Evolutionary conservation across 2,888 invertebrate genomes (phyloP), one percentile per base, ranked within the genome.

Genomic region (Dryocosmus kuriphilus): DNA sequence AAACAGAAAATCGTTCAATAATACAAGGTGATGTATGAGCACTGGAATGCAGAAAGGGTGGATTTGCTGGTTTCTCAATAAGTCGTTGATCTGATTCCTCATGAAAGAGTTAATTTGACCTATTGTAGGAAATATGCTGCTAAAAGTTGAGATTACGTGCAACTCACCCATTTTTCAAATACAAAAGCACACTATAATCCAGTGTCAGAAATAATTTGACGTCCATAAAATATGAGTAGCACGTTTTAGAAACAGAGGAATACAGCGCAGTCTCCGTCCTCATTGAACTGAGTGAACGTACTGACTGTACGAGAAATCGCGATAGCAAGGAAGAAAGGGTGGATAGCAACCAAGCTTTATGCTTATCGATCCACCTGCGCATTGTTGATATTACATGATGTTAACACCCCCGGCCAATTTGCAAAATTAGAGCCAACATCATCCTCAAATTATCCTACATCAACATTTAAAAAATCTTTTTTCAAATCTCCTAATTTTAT

Each of bases 221-320:
- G 46, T 24, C 61, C 7, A 46, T 61, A 51, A 63, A 46, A 55
- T 32, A 38, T 9, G 24, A 60, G 35, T 60, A 24, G 38, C 41
- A 41, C 74, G 22, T 74, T 74, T 60, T 51, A 71, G 27, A 67
- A 71, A 30, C 14, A 46, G 71, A 71, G 51, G 32, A 60, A 80
- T 75, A 84, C 78, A 60, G 88, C 88, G 87, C 88, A 88, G 85
- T 87, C 88, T 88, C 87, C 83, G 83, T 82, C 83, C 85, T 88
- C 84, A 83, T 86, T 82, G 83, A 88, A 83, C 85, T 67, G 79
- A 81, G 75, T 76, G 77, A 79, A 74, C 67, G 78, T 65, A 76
- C 65, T 67, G 46, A 19, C 27, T 71, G n/a, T n/a, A n/a, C n/a
- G n/a, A n/a, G n/a, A n/a, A n/a, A n/a, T 71, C 30, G 30, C 55